Conservation (phyloP, 2,113 vertebrate genomes). For the cattle (Bos taurus) region DNA sequence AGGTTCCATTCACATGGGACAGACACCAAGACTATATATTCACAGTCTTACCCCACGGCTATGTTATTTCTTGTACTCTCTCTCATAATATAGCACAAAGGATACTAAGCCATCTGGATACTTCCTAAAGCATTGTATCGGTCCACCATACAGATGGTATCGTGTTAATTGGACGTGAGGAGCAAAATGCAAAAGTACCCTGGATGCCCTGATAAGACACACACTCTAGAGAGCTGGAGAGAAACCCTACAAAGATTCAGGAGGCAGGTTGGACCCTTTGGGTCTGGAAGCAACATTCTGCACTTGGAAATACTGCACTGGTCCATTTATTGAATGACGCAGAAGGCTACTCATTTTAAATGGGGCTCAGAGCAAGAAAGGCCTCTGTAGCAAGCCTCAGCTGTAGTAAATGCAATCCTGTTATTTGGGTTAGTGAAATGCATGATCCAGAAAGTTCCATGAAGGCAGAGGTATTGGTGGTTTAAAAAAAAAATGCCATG, state of each 20-base stretch:
- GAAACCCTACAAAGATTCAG: background rate
- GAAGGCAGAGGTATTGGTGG: background rate
- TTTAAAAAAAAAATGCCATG: background rate
- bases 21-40: background rate
- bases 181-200: background rate
- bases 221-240: background rate
- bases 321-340: background rate
- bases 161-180: background rate
- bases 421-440: background rate
- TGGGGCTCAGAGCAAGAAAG: background rate
- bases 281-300: background rate
- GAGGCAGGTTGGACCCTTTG: background rate
- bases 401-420: background rate
- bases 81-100: background rate
- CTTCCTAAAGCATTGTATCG: background rate
- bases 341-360: background rate
- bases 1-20: background rate
- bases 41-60: background rate
- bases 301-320: background rate
- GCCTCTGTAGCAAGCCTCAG: background rate
- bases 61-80: background rate
- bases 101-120: background rate
- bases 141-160: background rate
- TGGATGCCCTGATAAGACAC: background rate
- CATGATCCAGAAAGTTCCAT: background rate